Evolutionary conservation across 30 jellyfish, hydroid and myxozoan species (phyloP).

Genomic region (Hydractinia echinata): DNA sequence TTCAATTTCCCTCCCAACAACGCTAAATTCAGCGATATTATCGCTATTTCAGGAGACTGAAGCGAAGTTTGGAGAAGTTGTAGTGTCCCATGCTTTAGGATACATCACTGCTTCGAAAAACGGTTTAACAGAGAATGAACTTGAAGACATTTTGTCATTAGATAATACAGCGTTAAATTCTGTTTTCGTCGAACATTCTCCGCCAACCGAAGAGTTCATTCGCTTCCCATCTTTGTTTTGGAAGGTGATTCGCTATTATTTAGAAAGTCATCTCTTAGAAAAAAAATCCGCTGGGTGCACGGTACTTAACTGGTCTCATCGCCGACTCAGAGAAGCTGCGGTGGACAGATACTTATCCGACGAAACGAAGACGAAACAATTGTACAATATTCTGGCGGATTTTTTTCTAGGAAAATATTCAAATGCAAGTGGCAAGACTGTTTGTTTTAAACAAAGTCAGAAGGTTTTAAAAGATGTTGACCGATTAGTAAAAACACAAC

Average conservation of each 20-base stretch:
- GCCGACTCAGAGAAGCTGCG: not conserved
- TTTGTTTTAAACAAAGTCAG: not conserved
- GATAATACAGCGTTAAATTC: constrained; percentile 27
- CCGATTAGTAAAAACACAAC: not conserved
- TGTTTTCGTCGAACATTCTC: constrained; percentile 17
- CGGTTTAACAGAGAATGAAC: constrained; percentile 35
- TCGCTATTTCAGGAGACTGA: constrained; percentile 14
- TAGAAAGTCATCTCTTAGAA: constrained; percentile 15
- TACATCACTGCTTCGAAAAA: constrained; percentile 31
- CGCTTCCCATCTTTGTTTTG: constrained; percentile 44
- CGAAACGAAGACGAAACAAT: not conserved
- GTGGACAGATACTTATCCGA: not conserved
- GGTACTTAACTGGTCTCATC: constrained; percentile 24
- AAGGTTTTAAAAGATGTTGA: not conserved
- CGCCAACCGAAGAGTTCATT: constrained; percentile 28
- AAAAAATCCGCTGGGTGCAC: constrained; percentile 12
- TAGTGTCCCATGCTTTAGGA: constrained; percentile 32
- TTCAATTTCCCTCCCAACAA: not conserved
- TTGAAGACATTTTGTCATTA: constrained; percentile 41
- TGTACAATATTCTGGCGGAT: not conserved
- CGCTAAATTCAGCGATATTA: not conserved
- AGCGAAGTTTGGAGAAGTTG: not conserved
- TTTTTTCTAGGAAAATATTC: not conserved
- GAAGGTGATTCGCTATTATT: constrained; percentile 21
- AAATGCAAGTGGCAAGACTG: not conserved